A percentile compares a stretch with the other conserved stretches of the same genome.
phyloP scores from a whole-genome alignment of 1,140 invertebrate genomes.

The Plectus sambesii region DNA sequence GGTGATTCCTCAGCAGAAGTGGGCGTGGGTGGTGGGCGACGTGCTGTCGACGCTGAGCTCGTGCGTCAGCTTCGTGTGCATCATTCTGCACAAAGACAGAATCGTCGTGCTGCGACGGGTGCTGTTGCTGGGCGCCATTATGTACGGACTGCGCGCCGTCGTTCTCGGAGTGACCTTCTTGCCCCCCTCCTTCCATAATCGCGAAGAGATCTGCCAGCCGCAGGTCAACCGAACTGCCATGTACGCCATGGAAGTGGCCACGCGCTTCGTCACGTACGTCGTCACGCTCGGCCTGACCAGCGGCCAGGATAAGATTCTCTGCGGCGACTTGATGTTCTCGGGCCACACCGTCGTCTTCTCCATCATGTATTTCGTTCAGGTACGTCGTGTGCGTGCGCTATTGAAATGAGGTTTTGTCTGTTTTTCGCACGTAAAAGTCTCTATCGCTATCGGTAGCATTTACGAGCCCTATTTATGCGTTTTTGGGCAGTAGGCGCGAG shows the following conservation, averaged over 20 bases:
- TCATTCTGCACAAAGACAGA: slow-evolving; percentile 38
- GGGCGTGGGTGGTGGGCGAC: slow-evolving; percentile 44
- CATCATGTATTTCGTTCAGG: slow-evolving; percentile 45
- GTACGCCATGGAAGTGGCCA: slow-evolving; percentile 38
- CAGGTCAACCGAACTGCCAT: slow-evolving; percentile 40
- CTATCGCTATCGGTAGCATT: too few species aligned
- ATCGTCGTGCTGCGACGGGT: slow-evolving; percentile 38
- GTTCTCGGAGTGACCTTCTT: slow-evolving; percentile 42
- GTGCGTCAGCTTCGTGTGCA: slow-evolving; percentile 37
- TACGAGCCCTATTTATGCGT: too few species aligned
- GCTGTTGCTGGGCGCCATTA: slow-evolving; percentile 35
- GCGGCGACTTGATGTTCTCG: slow-evolving; percentile 42
- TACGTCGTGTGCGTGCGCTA: too few species aligned
- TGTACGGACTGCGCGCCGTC: slow-evolving; percentile 34
- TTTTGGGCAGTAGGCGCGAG: too few species aligned
- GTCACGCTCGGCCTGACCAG: slow-evolving; percentile 45
- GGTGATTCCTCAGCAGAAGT: slow-evolving; percentile 39
- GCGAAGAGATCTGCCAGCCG: slow-evolving; percentile 41
- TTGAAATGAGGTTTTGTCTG: too few species aligned
- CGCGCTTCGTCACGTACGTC: slow-evolving; percentile 41
- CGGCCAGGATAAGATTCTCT: slow-evolving; percentile 43
- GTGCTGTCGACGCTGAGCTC: slow-evolving; percentile 43
- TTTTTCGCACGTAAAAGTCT: too few species aligned
- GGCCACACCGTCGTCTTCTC: slow-evolving; percentile 43
- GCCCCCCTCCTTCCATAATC: slow-evolving; percentile 41